Evolutionary conservation across 2,888 invertebrate species (phyloP), one percentile per base, ranked within the genome.

Genomic region (Plagodis dolabraria): DNA sequence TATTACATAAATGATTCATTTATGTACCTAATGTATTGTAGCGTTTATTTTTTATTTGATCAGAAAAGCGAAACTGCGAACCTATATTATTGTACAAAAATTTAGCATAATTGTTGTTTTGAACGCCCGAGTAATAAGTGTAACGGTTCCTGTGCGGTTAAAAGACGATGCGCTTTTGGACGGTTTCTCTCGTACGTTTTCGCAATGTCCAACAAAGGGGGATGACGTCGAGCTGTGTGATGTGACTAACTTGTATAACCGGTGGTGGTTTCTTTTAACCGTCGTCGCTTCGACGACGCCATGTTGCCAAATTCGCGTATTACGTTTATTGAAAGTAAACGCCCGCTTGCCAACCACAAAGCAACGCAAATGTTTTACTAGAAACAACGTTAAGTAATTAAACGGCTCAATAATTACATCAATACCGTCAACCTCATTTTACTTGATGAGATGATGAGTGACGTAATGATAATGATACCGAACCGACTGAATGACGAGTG

Each of bases 341-440:
- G 49, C 51, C 48, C 2, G 34, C 56, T 5, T 42, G n/a, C 35
- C 46, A 45, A 56, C 53, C 53, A 53, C 52, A 53, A 56, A 52
- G 54, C 38, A 55, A 53, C 52, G 35, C 52, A 9, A 56, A 46
- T 49, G 53, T 12, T 44, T 53, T 46, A 51, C 50, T 22, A 43
- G 33, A 36, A 51, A 12, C 44, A 47, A 53, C 33, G 42, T 33
- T 49, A 56, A 56, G 42, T 49, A 60, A 56, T 56, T 53, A 56
- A 52, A 53, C 52, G 40, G 22, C 46, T 45, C 51, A 48, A 60
- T 60, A 63, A 65, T 60, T 65, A 60, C 53, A 56, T 63, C 60
- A 56, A 56, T 51, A 63, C 56, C 42, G 45, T 12, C 53, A 63
- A 60, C 63, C 60, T 60, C 60, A 56, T 64, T 54, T 51, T 53